phyloP scores from a whole-genome alignment of 1,140 invertebrate species.

The Drosophila lacteicornis region DNA sequence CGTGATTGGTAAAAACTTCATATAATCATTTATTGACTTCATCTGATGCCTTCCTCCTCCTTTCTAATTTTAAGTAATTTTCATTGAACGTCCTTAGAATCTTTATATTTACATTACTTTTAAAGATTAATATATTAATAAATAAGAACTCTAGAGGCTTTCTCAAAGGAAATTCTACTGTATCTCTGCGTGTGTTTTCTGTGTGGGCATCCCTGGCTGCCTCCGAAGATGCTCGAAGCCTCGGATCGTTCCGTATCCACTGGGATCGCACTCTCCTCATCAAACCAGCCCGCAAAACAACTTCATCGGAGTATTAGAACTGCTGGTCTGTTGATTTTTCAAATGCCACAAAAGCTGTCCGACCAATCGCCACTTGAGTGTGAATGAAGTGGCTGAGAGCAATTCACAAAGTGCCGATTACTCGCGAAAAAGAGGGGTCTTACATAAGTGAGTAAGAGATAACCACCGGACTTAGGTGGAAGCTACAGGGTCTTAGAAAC shows the following conservation, averaged over 20 bases:
- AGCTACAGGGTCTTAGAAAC: not conserved
- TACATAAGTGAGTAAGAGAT: conserved; percentile 6
- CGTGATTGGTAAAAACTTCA: not conserved
- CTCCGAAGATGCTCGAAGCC: not conserved
- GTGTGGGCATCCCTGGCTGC: not conserved
- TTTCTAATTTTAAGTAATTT: no score
- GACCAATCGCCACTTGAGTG: conserved; percentile 17
- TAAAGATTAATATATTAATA: not conserved
- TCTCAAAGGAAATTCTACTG: not conserved
- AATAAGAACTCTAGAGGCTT: no score
- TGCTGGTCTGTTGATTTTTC: conserved; percentile 3
- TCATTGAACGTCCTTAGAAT: not conserved
- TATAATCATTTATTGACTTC: not conserved
- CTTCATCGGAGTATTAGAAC: conserved; percentile 3
- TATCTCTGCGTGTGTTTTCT: not conserved
- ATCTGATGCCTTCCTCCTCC: no score
- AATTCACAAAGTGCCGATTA: conserved; percentile 10
- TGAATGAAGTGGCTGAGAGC: conserved; percentile 16
- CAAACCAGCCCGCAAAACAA: conserved; percentile 6
- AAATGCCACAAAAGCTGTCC: conserved; percentile 19
- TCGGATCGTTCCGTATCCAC: not conserved
- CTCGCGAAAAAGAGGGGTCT: conserved; percentile 7
- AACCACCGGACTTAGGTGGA: not conserved
- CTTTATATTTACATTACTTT: not conserved
- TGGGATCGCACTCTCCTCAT: not conserved